phyloP scores from a whole-genome alignment of 2,797 vertebrate species.

The Crenichthys baileyi region DNA sequence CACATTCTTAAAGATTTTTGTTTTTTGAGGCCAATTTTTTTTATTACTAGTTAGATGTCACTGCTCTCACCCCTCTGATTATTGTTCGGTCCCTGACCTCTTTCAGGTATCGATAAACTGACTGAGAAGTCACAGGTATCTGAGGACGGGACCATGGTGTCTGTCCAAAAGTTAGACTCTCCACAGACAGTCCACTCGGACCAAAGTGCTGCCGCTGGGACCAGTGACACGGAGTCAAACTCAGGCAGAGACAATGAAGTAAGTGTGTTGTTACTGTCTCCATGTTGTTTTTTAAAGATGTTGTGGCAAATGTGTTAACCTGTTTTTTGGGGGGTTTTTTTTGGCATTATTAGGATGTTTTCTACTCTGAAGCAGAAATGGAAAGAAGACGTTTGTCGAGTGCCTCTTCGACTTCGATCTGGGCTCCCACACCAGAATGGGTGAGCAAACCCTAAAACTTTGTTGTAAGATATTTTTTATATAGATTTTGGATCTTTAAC shows the following conservation, averaged over 20 bases:
- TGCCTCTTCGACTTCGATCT: conserved; percentile 83
- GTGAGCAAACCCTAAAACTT: conserved; percentile 73
- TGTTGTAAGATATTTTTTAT: not conserved
- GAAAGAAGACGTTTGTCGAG: conserved; percentile 88
- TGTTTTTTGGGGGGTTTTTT: not conserved
- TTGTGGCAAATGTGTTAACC: not conserved
- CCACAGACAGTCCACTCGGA: conserved; percentile 69
- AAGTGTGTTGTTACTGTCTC: conserved; percentile 14
- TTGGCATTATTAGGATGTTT: conserved; percentile 82
- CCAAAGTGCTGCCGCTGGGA: conserved; percentile 64
- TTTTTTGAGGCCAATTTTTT: not conserved
- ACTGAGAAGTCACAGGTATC: conserved; percentile 98
- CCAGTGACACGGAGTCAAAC: conserved; percentile 84
- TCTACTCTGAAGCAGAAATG: conserved; percentile 83
- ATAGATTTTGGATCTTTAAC: not conserved
- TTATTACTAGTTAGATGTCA: not conserved
- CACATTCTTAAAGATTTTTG: not conserved
- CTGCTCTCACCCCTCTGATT: not conserved
- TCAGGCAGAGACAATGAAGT: conserved; percentile 83
- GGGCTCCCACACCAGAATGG: conserved; percentile 93
- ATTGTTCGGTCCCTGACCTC: not conserved
- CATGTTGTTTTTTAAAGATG: not conserved
- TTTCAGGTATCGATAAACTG: conserved; percentile 93
- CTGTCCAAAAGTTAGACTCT: conserved; percentile 81
- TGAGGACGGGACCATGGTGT: conserved; percentile 94